phyloP scores from a whole-genome alignment of 2,113 vertebrate genomes.

The Montifringilla adamsi region DNA sequence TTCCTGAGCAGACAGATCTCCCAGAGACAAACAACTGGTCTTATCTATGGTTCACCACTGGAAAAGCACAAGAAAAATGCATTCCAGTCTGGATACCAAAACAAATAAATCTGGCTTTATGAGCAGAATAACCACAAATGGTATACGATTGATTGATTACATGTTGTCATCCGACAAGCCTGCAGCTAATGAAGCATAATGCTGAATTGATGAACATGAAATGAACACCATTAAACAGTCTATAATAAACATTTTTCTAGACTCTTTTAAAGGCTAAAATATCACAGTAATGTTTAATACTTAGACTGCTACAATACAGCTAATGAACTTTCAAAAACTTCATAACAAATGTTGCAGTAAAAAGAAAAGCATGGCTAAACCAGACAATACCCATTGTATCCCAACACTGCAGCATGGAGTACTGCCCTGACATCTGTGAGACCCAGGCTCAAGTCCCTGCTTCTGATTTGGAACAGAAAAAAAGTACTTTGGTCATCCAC shows the following conservation, averaged over 20 bases:
- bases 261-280: background rate
- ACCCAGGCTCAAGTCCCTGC: background rate
- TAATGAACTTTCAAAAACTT: background rate
- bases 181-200: background rate
- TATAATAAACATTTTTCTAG: background rate
- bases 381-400: background rate
- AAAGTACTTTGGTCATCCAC: background rate
- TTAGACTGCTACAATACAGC: background rate
- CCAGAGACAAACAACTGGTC: background rate
- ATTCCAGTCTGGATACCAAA: background rate
- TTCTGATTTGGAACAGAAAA: background rate
- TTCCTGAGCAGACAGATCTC: background rate
- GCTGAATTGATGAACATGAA: background rate
- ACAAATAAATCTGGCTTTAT: background rate
- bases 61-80: constrained; percentile 4
- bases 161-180: background rate
- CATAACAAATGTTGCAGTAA: background rate
- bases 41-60: background rate
- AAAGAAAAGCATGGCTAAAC: background rate
- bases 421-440: background rate
- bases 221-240: background rate
- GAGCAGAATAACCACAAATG: constrained; percentile 7
- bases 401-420: background rate
- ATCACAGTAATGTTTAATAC: background rate
- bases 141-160: background rate